Percentiles rank a stretch among this genome's conserved stretches.
Conservation (phyloP, 2,888 invertebrate genomes). For the Campaea margaritaria region DNA sequence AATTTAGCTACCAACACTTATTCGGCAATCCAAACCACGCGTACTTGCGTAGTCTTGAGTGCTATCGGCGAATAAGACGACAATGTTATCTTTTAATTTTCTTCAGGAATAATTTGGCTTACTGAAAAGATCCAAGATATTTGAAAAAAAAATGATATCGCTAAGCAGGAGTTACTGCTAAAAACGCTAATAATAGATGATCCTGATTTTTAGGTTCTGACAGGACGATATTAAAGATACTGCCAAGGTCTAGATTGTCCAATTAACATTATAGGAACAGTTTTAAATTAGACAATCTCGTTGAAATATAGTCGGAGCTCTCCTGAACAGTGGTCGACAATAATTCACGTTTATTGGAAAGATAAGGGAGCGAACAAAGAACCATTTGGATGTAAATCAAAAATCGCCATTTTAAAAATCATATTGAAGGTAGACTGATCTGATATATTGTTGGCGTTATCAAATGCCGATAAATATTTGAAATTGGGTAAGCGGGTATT, state of each 20-base stretch:
- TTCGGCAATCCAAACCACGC: too few relatives aligned
- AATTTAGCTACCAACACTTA: too few relatives aligned
- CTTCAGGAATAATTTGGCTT: too few relatives aligned
- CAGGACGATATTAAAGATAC: too few relatives aligned
- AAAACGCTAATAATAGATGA: too few relatives aligned
- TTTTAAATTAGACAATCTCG: conserved; percentile 81
- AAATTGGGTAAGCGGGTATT: conserved; percentile 3
- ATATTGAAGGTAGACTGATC: conserved; percentile 45
- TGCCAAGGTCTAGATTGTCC: conserved; percentile 4
- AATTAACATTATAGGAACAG: conserved; percentile 64
- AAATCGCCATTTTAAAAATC: conserved; percentile 62
- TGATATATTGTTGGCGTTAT: conserved; percentile 21
- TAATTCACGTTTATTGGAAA: conserved; percentile 81
- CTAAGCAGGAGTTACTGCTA: too few relatives aligned
- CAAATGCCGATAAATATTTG: conserved; percentile 11
- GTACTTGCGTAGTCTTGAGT: too few relatives aligned
- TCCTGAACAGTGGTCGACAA: conserved; percentile 69
- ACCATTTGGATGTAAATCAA: conserved; percentile 69
- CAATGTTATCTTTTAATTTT: too few relatives aligned
- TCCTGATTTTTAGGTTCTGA: too few relatives aligned
- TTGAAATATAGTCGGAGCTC: conserved; percentile 69
- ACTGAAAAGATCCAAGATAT: too few relatives aligned
- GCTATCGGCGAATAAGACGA: too few relatives aligned
- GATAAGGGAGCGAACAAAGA: conserved; percentile 78
- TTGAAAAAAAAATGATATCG: too few relatives aligned